Base-by-base conservation (phyloP, 2,797 vertebrate species). In the Phoebastria nigripes region DNA sequence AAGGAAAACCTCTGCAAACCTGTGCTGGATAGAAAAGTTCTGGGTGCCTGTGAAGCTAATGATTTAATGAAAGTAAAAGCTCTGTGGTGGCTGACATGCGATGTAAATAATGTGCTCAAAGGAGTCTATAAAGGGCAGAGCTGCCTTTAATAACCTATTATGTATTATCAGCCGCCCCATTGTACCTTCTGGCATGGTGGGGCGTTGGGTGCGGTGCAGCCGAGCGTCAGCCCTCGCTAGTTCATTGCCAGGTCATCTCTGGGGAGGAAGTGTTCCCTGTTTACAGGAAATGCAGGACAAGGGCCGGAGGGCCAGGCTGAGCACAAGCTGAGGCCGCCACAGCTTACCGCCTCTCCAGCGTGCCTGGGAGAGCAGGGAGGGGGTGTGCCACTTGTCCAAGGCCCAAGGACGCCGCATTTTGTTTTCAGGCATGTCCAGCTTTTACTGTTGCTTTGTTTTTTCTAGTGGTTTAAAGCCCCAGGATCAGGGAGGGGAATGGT, bases 241-340 rank as follows among this genome's bases (percentile, higher is more conserved):
- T 98, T 98, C 98, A 98, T 98, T 98, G 98, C 98, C 98, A 98
- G 98, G 98, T 98, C 98, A 98, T 98, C 98, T 98, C 98, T 96
- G 85, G 98, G 98, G 98, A 99, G 99, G 98, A 99, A 99, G 97
- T 85, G 97, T 97, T 98, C 98, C 95, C 96, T 99, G 98, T 99
- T 99, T 99, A 99, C 98, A 99, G 99, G 99, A 99, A 99, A 99
- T 99, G 99, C 99, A 98, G 97, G 98, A 98, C 97, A 97, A 98
- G 98, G 98, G 97, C 94, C 3, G 11, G 81, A 82, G 94, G 81
- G 88, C 80, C 49, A 67, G 89, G 76, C 84, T 55, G 56, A 95
- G 94, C 59, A 2, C 59, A 59, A 56, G 86, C 81, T 31, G 59
- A 86, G 89, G 90, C 87, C 11, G 2, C 47, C 24, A 71, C 66